Conservation (phyloP, 2,888 invertebrate genomes). For the Eupithecia pulchellata region DNA sequence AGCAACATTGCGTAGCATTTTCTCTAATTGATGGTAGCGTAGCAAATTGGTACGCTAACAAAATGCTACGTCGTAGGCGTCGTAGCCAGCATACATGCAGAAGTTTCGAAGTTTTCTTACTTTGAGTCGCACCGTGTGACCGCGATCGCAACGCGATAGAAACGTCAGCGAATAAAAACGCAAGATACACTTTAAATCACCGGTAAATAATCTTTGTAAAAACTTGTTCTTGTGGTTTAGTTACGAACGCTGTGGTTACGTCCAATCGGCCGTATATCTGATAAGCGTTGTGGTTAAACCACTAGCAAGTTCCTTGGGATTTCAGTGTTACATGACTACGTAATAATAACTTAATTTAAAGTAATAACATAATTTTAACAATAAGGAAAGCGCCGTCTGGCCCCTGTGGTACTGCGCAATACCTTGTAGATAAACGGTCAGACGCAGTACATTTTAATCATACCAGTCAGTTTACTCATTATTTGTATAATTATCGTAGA, state of each 20-base stretch:
- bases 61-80: not conserved
- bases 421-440: constrained; percentile 73
- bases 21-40: not conserved
- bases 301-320: not conserved
- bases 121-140: not conserved
- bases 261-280: not conserved
- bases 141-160: not conserved
- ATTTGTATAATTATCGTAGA: constrained; percentile 28
- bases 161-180: not conserved
- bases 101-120: not conserved
- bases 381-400: constrained; percentile 28
- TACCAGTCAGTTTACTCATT: constrained; percentile 40
- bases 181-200: not conserved
- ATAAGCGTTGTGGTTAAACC: not conserved
- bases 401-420: constrained; percentile 65
- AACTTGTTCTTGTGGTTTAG: not conserved
- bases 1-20: not conserved
- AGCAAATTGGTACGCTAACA: no score
- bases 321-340: not conserved
- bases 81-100: not conserved
- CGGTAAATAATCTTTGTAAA: not conserved
- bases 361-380: constrained; percentile 13
- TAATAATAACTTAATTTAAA: no score
- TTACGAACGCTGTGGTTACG: not conserved
- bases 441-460: constrained; percentile 56